Evolutionary conservation across 2,888 invertebrate genomes (phyloP).

Genomic region (Salpingus planirostris): DNA sequence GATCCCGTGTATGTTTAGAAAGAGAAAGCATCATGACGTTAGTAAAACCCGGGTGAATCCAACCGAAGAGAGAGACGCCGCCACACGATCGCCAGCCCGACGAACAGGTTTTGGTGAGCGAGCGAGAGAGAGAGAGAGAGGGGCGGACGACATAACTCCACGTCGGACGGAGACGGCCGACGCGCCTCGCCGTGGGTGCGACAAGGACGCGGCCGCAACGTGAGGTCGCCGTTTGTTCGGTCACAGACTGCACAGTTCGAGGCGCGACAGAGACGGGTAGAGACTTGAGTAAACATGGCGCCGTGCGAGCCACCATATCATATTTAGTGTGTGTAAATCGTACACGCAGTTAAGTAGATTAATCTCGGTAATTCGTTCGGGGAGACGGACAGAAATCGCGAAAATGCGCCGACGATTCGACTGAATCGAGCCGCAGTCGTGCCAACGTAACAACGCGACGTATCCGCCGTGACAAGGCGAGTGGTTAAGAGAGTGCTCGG

Average conservation of each 20-base stretch:
- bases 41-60: constrained; percentile 44
- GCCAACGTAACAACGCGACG: too few relatives aligned
- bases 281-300: constrained; percentile 42
- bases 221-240: too few relatives aligned
- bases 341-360: too few relatives aligned
- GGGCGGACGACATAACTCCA: constrained; percentile 16
- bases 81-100: constrained; percentile 16
- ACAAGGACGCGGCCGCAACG: too few relatives aligned
- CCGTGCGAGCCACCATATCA: constrained; percentile 43
- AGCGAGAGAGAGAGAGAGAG: constrained; percentile 11
- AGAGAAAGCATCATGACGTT: constrained; percentile 30
- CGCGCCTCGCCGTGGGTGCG: too few relatives aligned
- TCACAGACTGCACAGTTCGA: constrained; percentile 24
- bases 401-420: too few relatives aligned
- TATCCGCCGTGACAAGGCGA: too few relatives aligned
- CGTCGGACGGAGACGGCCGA: constrained; percentile 34
- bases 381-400: too few relatives aligned
- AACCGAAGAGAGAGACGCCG: constrained; percentile 38
- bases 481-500: too few relatives aligned
- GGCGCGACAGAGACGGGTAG: constrained; percentile 33
- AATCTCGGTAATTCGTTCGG: too few relatives aligned
- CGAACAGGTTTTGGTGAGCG: constrained; percentile 37
- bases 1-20: constrained; percentile 25
- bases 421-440: too few relatives aligned
- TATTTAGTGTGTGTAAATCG: constrained; percentile 39